Percentiles rank a stretch among this genome's conserved stretches.
Conservation (phyloP, 1,140 invertebrate species). For the Apolygus lucorum region DNA sequence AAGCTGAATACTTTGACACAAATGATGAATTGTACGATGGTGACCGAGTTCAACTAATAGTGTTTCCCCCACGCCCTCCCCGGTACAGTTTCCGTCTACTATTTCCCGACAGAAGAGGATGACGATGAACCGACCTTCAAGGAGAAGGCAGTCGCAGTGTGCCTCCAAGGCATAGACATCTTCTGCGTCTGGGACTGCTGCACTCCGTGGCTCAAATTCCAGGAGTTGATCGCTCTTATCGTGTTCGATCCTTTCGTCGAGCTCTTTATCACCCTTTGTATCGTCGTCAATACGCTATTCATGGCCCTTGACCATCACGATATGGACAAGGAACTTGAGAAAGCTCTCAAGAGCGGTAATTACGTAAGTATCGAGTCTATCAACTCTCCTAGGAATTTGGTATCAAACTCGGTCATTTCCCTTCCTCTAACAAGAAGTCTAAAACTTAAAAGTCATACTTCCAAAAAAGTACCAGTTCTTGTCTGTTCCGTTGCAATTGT, state of each 20-base stretch:
- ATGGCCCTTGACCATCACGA: conserved; percentile 96
- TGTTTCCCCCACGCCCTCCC: conserved; percentile 2
- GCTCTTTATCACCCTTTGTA: conserved; percentile 95
- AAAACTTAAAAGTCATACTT: too few species aligned
- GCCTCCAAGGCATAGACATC: conserved; percentile 74
- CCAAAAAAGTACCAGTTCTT: too few species aligned
- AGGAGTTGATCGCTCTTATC: conserved; percentile 79
- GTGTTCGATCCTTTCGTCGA: conserved; percentile 98
- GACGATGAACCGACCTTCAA: conserved; percentile 82
- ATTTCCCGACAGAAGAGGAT: conserved; percentile 86
- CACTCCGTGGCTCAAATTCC: conserved; percentile 79
- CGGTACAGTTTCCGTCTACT: conserved; percentile 76
- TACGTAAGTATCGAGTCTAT: conserved; percentile 60
- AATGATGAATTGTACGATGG: conserved; percentile 7
- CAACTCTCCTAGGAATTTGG: too few species aligned
- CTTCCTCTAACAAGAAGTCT: too few species aligned
- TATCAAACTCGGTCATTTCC: too few species aligned
- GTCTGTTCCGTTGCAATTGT: too few species aligned
- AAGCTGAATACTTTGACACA: conserved; percentile 27
- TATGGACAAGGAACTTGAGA: conserved; percentile 80
- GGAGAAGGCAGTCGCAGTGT: conserved; percentile 64
- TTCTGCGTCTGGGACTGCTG: conserved; percentile 98
- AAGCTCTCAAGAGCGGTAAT: conserved; percentile 81
- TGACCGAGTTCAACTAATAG: conserved; percentile 15
- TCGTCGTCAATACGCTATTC: conserved; percentile 94